These are phyloP conservation scores for Pomatostomus ruficeps DNA, from an alignment of 2,113 vertebrate species.

Conservation along the genomic window DNA sequence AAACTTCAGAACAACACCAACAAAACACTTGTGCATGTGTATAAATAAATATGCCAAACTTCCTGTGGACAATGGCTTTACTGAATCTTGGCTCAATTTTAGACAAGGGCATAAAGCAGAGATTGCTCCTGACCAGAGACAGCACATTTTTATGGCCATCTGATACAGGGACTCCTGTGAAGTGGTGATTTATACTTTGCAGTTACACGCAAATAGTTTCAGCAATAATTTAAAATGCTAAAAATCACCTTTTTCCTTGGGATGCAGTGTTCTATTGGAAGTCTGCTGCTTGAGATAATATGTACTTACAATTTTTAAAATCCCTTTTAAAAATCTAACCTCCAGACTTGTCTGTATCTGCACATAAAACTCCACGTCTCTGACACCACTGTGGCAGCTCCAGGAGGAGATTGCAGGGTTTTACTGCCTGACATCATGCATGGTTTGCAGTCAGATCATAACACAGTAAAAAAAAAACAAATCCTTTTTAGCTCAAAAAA, in stretches of 20 bases:
- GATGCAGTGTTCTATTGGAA: not conserved
- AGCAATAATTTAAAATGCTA: not conserved
- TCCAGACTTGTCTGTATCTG: not conserved
- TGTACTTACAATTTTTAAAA: not conserved
- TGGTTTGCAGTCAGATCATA: not conserved
- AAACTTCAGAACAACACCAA: not conserved
- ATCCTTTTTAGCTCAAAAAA: not conserved
- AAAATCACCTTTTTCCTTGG: not conserved
- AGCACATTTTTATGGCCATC: not conserved
- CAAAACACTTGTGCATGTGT: not conserved
- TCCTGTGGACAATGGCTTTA: not conserved
- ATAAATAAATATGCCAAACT: not conserved
- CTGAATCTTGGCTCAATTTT: not conserved
- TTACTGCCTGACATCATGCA: not conserved
- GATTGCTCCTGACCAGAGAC: not conserved
- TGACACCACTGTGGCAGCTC: not conserved
- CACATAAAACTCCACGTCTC: not conserved
- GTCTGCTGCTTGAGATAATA: not conserved
- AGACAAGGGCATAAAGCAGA: not conserved
- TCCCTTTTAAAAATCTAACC: not conserved
- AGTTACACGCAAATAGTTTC: not conserved
- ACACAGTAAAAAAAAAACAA: not conserved
- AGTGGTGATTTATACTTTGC: not conserved
- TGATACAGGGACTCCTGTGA: not conserved
- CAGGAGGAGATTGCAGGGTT: not conserved